A percentile compares a stretch with the other conserved stretches of the same genome.
phyloP scores from a whole-genome alignment of 2,113 vertebrate genomes.

The Pterocles gutturalis region DNA sequence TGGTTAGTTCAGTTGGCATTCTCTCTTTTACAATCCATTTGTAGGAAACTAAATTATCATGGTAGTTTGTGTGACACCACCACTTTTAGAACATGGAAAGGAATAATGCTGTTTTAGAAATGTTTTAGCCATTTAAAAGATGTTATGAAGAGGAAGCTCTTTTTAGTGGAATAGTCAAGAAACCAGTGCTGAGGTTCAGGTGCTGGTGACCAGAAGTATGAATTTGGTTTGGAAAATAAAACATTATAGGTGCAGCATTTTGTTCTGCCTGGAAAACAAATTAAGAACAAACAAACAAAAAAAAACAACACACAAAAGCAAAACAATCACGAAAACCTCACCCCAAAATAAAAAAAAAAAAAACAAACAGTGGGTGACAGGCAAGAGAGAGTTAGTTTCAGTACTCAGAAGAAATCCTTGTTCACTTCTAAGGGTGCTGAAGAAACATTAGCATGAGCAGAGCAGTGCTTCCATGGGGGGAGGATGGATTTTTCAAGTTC shows the following conservation, averaged over 20 bases:
- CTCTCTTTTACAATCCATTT: neutral
- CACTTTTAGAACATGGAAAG: neutral
- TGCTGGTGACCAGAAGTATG: neutral
- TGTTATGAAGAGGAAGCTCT: neutral
- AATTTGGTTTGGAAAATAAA: neutral
- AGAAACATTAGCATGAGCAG: neutral
- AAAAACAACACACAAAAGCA: neutral
- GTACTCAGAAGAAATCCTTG: neutral
- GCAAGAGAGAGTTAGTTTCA: neutral
- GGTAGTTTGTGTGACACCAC: neutral
- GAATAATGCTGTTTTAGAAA: neutral
- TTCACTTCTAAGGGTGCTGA: neutral
- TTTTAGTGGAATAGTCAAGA: neutral
- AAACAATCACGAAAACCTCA: neutral
- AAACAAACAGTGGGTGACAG: neutral
- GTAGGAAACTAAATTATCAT: neutral
- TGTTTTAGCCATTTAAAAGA: neutral
- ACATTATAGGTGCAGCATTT: neutral
- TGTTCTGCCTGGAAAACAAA: neutral
- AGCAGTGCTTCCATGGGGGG: neutral
- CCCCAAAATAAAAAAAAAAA: neutral
- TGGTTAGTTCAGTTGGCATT: neutral
- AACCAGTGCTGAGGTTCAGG: neutral
- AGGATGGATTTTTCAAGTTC: neutral
- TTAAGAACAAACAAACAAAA: neutral